phyloP scores from a whole-genome alignment of 2,888 invertebrate genomes.

The Chrysodeixis includens region DNA sequence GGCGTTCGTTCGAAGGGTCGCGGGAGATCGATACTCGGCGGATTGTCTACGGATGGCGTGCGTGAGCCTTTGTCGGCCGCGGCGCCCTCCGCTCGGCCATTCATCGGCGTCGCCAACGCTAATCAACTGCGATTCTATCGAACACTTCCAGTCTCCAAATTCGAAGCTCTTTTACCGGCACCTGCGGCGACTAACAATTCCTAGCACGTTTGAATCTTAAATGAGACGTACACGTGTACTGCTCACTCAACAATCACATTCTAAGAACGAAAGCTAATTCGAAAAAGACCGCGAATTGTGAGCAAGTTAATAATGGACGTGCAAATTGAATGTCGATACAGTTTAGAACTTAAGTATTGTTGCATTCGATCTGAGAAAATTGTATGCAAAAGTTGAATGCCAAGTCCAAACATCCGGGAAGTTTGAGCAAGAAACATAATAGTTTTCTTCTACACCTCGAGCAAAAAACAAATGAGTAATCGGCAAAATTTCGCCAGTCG shows the following conservation, averaged over 20 bases:
- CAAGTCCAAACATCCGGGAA: not conserved
- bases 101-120: conserved; percentile 74
- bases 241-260: conserved; percentile 31
- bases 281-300: not conserved
- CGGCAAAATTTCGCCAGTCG: conserved; percentile 68
- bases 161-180: conserved; percentile 48
- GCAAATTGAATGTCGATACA: conserved; percentile 5
- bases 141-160: conserved; percentile 53
- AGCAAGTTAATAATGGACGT: conserved; percentile 4
- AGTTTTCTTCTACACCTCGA: not conserved
- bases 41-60: conserved; percentile 86
- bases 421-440: not conserved
- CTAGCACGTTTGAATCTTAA: conserved; percentile 53
- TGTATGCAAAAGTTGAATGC: not conserved
- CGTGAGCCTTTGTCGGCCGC: conserved; percentile 82
- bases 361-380: not conserved
- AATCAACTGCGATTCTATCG: conserved; percentile 76
- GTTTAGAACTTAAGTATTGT: not conserved
- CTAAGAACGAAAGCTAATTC: conserved; percentile 28
- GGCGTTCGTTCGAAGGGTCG: conserved; percentile 88
- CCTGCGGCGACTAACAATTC: conserved; percentile 49
- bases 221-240: conserved; percentile 44
- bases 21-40: conserved; percentile 87
- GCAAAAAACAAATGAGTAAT: conserved; percentile 44
- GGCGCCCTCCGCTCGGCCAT: conserved; percentile 71